A percentile compares a stretch with the other conserved stretches of the same genome.
Evolutionary conservation across 2,888 invertebrate species (phyloP).

Genomic region (Cataglyphis albicans): DNA sequence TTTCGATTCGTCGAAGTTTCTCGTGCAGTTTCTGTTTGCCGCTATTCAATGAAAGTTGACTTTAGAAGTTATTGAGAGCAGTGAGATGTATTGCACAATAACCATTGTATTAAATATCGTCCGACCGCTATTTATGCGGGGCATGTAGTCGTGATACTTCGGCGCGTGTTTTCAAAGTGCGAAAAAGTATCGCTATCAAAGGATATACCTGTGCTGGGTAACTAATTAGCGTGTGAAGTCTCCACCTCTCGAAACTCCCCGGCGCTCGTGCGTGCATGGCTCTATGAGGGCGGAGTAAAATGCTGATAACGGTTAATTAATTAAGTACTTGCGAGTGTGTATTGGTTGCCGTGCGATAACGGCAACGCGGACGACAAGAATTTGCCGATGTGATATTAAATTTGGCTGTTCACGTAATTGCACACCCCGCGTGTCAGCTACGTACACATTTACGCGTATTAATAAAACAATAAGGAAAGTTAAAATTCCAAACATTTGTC

Average conservation of each 20-base stretch:
- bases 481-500: constrained; percentile 15
- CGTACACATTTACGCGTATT: background rate
- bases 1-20: constrained; percentile 22
- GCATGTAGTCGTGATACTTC: constrained; percentile 21
- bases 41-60: constrained; percentile 37
- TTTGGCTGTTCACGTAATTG: constrained; percentile 37
- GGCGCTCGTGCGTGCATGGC: background rate
- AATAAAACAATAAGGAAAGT: background rate
- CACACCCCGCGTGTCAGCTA: background rate
- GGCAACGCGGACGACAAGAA: constrained; percentile 31
- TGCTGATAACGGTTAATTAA: constrained; percentile 54
- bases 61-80: constrained; percentile 30
- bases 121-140: constrained; percentile 34
- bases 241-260: constrained; percentile 5
- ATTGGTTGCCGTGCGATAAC: constrained; percentile 30
- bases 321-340: constrained; percentile 29
- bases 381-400: constrained; percentile 47
- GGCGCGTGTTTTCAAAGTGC: constrained; percentile 20
- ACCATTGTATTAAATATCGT: constrained; percentile 22
- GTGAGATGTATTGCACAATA: constrained; percentile 2
- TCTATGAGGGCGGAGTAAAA: constrained; percentile 12
- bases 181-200: constrained; percentile 48
- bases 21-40: background rate
- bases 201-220: background rate
- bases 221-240: constrained; percentile 39